Conservation (phyloP, 2,797 vertebrate genomes). For the Acomys russatus region DNA sequence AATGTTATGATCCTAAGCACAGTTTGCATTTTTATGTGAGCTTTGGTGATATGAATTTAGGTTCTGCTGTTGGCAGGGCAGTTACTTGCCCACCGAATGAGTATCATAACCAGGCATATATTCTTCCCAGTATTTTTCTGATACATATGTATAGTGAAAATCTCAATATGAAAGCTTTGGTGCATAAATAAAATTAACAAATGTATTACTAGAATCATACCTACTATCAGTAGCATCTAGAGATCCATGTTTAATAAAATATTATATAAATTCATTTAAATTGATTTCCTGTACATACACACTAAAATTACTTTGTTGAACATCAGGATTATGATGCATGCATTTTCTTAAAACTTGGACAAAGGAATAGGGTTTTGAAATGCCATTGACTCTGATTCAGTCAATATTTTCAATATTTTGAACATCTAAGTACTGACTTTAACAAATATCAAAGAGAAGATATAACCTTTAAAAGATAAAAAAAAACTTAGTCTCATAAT, state of each 20-base stretch:
- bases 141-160: not conserved
- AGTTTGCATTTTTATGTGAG: not conserved
- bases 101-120: not conserved
- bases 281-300: not conserved
- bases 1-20: not conserved
- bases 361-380: not conserved
- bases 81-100: not conserved
- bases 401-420: not conserved
- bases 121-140: not conserved
- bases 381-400: not conserved
- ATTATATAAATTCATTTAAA: slow-evolving; percentile 27
- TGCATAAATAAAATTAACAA: slow-evolving; percentile 6
- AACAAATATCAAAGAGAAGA: not conserved
- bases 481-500: not conserved
- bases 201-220: not conserved
- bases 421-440: not conserved
- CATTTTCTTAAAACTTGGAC: not conserved
- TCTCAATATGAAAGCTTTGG: not conserved
- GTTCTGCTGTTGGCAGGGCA: not conserved
- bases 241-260: slow-evolving; percentile 18
- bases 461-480: not conserved
- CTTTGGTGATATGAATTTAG: not conserved
- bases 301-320: slow-evolving; percentile 29
- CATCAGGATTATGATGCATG: not conserved
- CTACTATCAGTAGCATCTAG: not conserved